Percentiles rank a stretch among this genome's conserved stretches.
These are phyloP conservation scores for Belonocnema kinseyi DNA, from an alignment of 1,140 invertebrate species.

Conservation along the genomic window DNA sequence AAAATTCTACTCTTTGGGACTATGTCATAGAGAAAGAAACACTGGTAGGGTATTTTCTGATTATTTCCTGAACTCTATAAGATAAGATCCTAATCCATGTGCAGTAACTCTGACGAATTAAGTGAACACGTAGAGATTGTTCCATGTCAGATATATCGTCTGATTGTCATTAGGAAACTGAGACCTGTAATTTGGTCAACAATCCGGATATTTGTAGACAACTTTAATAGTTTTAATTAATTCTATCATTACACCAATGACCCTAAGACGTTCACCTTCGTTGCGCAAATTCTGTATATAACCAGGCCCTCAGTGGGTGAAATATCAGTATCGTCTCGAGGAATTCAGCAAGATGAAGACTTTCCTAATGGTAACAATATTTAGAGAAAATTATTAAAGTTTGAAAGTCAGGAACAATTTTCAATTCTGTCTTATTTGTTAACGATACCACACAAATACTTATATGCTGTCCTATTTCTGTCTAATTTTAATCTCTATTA, in stretches of 20 bases:
- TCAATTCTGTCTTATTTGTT: neutral
- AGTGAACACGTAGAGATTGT: slow-evolving; percentile 52
- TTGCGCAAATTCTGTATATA: slow-evolving; percentile 65
- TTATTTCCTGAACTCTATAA: slow-evolving; percentile 58
- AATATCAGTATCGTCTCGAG: slow-evolving; percentile 50
- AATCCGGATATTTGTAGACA: slow-evolving; percentile 46
- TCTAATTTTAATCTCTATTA: no score
- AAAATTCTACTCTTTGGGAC: neutral
- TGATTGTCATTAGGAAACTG: slow-evolving; percentile 63
- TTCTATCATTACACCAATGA: slow-evolving; percentile 52
- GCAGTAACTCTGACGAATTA: slow-evolving; percentile 43
- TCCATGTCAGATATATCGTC: slow-evolving; percentile 44
- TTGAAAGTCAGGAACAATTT: neutral
- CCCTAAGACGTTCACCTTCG: slow-evolving; percentile 40
- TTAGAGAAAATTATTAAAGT: slow-evolving; percentile 26
- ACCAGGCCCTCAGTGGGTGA: slow-evolving; percentile 32
- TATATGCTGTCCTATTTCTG: no score
- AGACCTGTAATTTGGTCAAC: slow-evolving; percentile 62
- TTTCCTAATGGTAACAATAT: slow-evolving; percentile 55
- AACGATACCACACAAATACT: neutral
- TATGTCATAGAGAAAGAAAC: slow-evolving; percentile 40
- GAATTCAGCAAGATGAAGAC: slow-evolving; percentile 61
- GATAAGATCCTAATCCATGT: slow-evolving; percentile 52
- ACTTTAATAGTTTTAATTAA: slow-evolving; percentile 67
- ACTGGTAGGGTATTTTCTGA: slow-evolving; percentile 41